A percentile compares a stretch with the other conserved stretches of the same genome.
phyloP scores from a whole-genome alignment of 53 echinoderm and acorn worm genomes.

The Luidia sarsii region DNA sequence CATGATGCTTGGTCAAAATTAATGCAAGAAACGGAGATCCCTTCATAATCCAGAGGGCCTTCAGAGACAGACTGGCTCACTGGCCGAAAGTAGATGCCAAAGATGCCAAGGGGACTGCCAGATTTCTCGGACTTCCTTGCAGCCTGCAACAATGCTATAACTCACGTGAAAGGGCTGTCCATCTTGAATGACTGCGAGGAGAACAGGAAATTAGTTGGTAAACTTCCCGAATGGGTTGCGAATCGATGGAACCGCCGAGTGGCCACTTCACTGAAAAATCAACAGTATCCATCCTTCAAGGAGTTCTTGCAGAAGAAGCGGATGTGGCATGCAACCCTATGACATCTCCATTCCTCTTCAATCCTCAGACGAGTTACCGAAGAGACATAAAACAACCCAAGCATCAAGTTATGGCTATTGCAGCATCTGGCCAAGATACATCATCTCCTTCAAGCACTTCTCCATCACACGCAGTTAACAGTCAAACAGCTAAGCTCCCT shows the following conservation, averaged over 20 bases:
- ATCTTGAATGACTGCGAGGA: slow-evolving; percentile 69
- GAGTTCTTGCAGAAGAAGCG: slow-evolving; percentile 61
- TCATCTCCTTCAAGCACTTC: not conserved
- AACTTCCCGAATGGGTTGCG: slow-evolving; percentile 60
- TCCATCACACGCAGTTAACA: not conserved
- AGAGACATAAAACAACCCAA: not conserved
- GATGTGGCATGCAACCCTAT: slow-evolving; percentile 69
- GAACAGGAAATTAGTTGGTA: slow-evolving; percentile 52
- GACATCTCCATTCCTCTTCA: slow-evolving; percentile 33
- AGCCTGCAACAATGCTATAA: slow-evolving; percentile 65
- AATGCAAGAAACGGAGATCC: slow-evolving; percentile 58
- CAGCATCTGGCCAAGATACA: not conserved
- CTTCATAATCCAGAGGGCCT: slow-evolving; percentile 61
- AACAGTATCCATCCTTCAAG: slow-evolving; percentile 41
- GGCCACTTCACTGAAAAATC: slow-evolving; percentile 37
- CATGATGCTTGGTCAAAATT: slow-evolving; percentile 60
- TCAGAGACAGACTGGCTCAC: slow-evolving; percentile 46
- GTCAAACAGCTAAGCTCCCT: not conserved
- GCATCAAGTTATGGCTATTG: not conserved
- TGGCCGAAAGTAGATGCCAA: slow-evolving; percentile 59
- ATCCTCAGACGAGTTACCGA: not conserved
- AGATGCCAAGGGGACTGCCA: slow-evolving; percentile 56
- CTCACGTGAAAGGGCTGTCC: slow-evolving; percentile 46
- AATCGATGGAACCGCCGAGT: slow-evolving; percentile 63
- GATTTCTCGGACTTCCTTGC: slow-evolving; percentile 59